Evolutionary conservation across 2,888 invertebrate species (phyloP).

Genomic region (Tryphoninae sp.): DNA sequence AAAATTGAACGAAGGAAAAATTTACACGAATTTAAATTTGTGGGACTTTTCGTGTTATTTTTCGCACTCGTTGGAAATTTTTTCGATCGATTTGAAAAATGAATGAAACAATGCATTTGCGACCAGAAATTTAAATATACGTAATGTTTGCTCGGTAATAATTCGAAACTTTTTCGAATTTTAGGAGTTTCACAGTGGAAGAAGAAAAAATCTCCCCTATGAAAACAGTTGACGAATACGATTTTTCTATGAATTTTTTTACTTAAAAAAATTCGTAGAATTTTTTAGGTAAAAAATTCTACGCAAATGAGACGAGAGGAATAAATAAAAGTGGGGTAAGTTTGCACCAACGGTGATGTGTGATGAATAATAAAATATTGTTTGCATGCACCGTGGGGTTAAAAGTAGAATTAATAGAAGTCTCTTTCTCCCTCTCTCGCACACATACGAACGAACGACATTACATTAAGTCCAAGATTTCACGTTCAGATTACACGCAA

Average conservation of each 20-base stretch:
- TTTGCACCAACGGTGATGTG: constrained; percentile 9
- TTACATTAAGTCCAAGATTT: constrained; percentile 53
- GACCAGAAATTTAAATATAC: too few relatives aligned
- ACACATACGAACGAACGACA: not conserved
- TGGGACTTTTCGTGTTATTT: too few relatives aligned
- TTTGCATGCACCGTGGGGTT: constrained; percentile 37
- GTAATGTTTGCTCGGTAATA: too few relatives aligned
- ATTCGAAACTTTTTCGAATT: too few relatives aligned
- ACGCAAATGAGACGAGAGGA: not conserved
- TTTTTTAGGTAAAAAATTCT: too few relatives aligned
- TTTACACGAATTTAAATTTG: too few relatives aligned
- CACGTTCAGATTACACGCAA: constrained; percentile 51
- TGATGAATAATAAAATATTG: constrained; percentile 56
- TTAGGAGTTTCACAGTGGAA: too few relatives aligned
- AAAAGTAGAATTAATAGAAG: constrained; percentile 31
- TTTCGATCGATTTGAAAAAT: too few relatives aligned
- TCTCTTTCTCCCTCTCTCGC: constrained; percentile 7
- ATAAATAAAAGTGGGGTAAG: constrained; percentile 8
- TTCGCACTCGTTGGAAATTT: too few relatives aligned
- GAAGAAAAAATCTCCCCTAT: too few relatives aligned
- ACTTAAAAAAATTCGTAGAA: not conserved
- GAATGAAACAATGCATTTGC: too few relatives aligned
- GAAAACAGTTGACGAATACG: not conserved
- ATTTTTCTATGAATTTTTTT: not conserved
- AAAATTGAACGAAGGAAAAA: too few relatives aligned